Conservation (phyloP, 1,140 invertebrate species). For the Galleria mellonella region DNA sequence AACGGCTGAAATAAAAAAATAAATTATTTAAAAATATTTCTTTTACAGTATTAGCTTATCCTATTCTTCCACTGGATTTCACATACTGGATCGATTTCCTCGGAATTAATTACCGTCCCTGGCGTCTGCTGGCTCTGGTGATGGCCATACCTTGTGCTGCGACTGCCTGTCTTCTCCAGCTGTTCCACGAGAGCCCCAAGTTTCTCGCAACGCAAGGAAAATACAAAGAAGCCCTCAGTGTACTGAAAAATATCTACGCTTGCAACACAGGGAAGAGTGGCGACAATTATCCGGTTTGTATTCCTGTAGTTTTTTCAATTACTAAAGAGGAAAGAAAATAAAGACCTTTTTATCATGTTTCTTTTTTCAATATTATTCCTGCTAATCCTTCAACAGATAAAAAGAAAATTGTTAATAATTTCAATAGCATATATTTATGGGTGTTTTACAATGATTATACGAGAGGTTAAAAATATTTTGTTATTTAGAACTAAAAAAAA, state of each 20-base stretch:
- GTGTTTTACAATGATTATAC: too few species aligned
- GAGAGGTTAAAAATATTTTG: too few species aligned
- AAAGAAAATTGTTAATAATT: too few species aligned
- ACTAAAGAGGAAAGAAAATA: too few species aligned
- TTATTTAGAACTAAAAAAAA: too few species aligned
- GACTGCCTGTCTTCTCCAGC: conserved; percentile 74
- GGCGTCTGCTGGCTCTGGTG: conserved; percentile 79
- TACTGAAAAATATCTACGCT: conserved; percentile 73
- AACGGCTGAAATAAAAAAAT: too few species aligned
- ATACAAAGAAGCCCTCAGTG: conserved; percentile 67
- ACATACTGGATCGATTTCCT: conserved; percentile 45
- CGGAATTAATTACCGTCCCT: conserved; percentile 73
- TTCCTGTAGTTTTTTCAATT: too few species aligned
- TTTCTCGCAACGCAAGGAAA: conserved; percentile 75
- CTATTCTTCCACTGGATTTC: conserved; percentile 53
- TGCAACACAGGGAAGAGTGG: conserved; percentile 70
- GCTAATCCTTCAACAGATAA: too few species aligned
- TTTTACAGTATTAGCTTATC: conserved; percentile 53
- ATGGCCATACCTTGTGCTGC: conserved; percentile 78
- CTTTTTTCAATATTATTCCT: too few species aligned
- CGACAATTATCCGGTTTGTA: conserved; percentile 52
- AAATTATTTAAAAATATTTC: background rate
- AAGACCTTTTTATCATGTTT: too few species aligned
- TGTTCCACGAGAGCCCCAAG: conserved; percentile 81
- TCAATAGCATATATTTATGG: too few species aligned